phyloP scores from a whole-genome alignment of 2,113 vertebrate genomes.

The Rhineura floridana region DNA sequence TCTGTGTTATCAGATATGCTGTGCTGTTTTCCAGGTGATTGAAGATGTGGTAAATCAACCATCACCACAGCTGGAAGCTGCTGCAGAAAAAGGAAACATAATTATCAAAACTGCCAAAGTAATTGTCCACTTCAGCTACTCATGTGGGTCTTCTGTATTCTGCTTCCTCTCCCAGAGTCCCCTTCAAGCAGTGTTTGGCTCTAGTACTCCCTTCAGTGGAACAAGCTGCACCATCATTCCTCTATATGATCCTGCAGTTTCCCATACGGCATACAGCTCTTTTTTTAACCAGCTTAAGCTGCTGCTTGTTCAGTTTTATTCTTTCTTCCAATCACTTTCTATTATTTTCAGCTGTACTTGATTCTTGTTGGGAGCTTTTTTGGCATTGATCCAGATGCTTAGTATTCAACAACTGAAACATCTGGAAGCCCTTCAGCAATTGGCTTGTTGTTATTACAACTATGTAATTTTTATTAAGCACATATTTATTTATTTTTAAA shows the following conservation, averaged over 20 bases:
- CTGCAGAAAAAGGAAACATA: constrained; percentile 80
- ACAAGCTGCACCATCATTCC: constrained; percentile 4
- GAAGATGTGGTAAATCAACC: constrained; percentile 41
- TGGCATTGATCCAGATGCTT: neutral
- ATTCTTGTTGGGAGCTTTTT: neutral
- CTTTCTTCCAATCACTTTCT: constrained; percentile 1
- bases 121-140: constrained; percentile 28
- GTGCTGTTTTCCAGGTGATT: constrained; percentile 52
- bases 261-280: neutral
- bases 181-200: neutral
- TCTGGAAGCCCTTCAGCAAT: constrained; percentile 32
- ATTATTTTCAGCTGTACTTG: neutral
- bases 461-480: constrained; percentile 16
- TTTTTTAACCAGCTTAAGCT: neutral
- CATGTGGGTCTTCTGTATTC: neutral
- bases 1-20: neutral
- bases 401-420: neutral
- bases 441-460: constrained; percentile 12
- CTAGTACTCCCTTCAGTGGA: neutral
- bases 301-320: neutral
- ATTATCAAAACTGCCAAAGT: constrained; percentile 91
- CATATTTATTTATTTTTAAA: constrained; percentile 15
- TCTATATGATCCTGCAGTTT: constrained; percentile 1
- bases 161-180: neutral
- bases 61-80: constrained; percentile 66